Evolutionary conservation across 2,888 invertebrate genomes (phyloP), one percentile per base, ranked within the genome.

Genomic region (Abscondita cerata): DNA sequence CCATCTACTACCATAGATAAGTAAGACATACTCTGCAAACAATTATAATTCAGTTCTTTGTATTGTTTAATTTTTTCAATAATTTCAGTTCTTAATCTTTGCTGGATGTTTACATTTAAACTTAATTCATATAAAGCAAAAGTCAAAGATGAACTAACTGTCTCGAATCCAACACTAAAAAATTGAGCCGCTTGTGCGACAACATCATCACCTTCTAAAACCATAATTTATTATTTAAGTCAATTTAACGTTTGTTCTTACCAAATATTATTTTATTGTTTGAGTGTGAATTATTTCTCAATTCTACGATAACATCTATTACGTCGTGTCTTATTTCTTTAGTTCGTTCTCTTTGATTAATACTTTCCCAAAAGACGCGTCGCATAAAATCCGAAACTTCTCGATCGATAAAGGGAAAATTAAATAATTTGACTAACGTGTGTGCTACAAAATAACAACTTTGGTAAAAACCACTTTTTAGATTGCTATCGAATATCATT

Each of bases 111-210:
- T 1, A 79, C 82, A 62, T 86, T 77, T 0, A 83, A 78, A 0
- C 85, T 84, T 51, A 87, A 73, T 74, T 85, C 85, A 70, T 86
- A 81, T 34, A 86, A 77, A 5, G 84, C 76, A 70, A 85, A 86
- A 16, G 84, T 82, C 48, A 86, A 78, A 0, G 85, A 84, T 0
- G 85, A 83, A 0, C 85, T 84, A 0, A 86, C 84, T 3, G 87
- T 87, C 75, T 87, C 87, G 71, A 84, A 87, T 0, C 87, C 87
- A 0, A 86, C 87, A 84, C 77, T 73, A 86, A 86, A n/a, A 67
- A 87, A 86, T 53, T 86, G 83, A 68, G 85, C 83, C 0, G 84
- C 83, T 57, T 86, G 85, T 0, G 86, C 85, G 34, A 84, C 82
- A 72, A 85, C 83, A 60, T 83, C 81, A 78, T 84, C 83, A 65